A percentile compares a stretch with the other conserved stretches of the same genome.
Conservation (phyloP, 1,140 invertebrate species). For the Achroia grisella region DNA sequence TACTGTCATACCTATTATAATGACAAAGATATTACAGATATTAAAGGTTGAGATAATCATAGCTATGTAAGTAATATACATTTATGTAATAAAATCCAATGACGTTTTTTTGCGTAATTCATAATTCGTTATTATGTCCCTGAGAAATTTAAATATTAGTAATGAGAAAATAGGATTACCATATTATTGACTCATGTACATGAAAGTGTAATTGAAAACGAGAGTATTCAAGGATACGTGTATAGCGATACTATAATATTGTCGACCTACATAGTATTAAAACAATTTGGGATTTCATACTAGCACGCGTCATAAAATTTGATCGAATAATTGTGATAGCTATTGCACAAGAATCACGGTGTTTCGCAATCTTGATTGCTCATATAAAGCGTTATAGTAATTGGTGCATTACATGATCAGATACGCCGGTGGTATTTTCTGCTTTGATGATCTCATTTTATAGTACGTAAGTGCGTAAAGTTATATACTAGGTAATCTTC, state of each 20-base stretch:
- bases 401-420: constrained; percentile 47
- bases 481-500: no score
- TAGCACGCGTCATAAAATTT: not conserved
- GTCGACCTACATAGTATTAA: not conserved
- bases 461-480: no score
- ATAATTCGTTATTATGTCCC: no score
- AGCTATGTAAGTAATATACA: no score
- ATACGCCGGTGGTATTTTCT: constrained; percentile 27
- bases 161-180: no score
- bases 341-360: constrained; percentile 7
- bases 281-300: not conserved
- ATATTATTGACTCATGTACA: no score
- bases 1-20: no score
- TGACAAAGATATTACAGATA: no score
- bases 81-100: no score
- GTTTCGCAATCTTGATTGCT: constrained; percentile 16
- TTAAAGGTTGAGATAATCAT: no score
- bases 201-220: not conserved
- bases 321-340: not conserved
- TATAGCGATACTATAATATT: not conserved
- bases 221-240: constrained; percentile 10
- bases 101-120: no score
- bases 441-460: constrained; percentile 14
- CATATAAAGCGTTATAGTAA: constrained; percentile 20
- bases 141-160: no score